These are phyloP conservation scores for Gambusia holbrooki DNA, from an alignment of 2,113 vertebrate species.

Conservation along the genomic window DNA sequence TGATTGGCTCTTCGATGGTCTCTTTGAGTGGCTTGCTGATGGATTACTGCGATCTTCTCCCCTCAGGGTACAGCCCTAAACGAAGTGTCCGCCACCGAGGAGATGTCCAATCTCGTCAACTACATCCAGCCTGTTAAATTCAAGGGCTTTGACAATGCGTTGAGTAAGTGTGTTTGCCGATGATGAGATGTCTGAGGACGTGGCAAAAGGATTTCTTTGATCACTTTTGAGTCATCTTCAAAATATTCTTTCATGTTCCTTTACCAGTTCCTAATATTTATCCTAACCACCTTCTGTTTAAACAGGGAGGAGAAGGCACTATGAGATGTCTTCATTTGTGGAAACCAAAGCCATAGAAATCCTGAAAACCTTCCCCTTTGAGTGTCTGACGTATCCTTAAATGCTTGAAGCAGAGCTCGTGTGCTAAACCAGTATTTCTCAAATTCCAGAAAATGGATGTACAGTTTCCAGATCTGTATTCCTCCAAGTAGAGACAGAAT, in stretches of 20 bases:
- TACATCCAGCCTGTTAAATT: constrained; percentile 93
- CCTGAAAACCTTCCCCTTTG: constrained; percentile 85
- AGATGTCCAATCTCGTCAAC: constrained; percentile 92
- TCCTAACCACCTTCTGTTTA: background rate
- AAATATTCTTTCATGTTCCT: background rate
- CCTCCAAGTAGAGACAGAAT: background rate
- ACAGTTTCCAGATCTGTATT: background rate
- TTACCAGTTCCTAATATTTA: background rate
- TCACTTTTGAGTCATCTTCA: background rate
- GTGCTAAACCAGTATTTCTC: background rate
- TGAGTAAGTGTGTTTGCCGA: constrained; percentile 76
- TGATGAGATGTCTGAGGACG: background rate
- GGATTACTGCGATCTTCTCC: constrained; percentile 13
- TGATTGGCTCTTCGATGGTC: background rate
- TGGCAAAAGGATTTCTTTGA: background rate
- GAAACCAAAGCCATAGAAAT: constrained; percentile 92
- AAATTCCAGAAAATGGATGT: background rate
- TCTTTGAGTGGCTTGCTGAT: constrained; percentile 23
- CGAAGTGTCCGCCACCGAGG: constrained; percentile 91
- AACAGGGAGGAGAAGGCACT: constrained; percentile 86
- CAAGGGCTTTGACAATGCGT: constrained; percentile 86
- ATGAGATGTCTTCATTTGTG: constrained; percentile 93
- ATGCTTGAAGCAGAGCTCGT: background rate
- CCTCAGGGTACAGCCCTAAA: constrained; percentile 89
- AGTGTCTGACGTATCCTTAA: constrained; percentile 92